Percentiles rank a stretch among this genome's conserved stretches.
These are phyloP conservation scores for Bujurquina vittata DNA, from an alignment of 2,113 vertebrate genomes.

Conservation along the genomic window DNA sequence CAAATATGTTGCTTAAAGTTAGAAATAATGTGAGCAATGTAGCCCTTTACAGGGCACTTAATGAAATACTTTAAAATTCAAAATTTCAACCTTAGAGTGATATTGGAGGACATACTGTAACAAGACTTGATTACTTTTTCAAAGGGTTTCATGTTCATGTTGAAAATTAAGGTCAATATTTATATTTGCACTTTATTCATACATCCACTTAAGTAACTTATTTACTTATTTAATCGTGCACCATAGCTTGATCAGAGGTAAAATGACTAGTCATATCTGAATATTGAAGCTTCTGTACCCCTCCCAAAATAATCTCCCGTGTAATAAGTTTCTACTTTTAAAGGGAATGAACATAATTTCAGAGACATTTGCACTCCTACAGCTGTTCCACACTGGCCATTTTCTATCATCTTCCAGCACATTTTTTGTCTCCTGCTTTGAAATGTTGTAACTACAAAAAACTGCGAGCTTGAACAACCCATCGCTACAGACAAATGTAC, in stretches of 20 bases:
- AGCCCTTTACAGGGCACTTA: background rate
- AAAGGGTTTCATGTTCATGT: no score
- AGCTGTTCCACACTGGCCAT: background rate
- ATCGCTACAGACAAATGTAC: background rate
- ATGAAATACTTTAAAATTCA: no score
- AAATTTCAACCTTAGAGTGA: no score
- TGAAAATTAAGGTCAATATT: no score
- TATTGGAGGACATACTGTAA: no score
- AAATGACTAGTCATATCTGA: background rate
- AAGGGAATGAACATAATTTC: background rate
- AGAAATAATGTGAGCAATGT: background rate
- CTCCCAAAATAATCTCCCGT: background rate
- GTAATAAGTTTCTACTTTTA: background rate
- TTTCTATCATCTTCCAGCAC: background rate
- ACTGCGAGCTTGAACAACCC: background rate
- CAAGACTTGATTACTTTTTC: no score
- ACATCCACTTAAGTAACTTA: accelerated
- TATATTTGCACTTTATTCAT: background rate
- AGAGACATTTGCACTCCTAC: background rate
- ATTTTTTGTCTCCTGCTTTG: background rate
- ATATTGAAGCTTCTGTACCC: background rate
- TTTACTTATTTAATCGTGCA: accelerated
- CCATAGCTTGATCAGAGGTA: background rate
- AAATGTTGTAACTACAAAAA: background rate
- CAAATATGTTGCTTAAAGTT: background rate